phyloP scores from a whole-genome alignment of 2,888 invertebrate species.

The Anthoptus insignis region DNA sequence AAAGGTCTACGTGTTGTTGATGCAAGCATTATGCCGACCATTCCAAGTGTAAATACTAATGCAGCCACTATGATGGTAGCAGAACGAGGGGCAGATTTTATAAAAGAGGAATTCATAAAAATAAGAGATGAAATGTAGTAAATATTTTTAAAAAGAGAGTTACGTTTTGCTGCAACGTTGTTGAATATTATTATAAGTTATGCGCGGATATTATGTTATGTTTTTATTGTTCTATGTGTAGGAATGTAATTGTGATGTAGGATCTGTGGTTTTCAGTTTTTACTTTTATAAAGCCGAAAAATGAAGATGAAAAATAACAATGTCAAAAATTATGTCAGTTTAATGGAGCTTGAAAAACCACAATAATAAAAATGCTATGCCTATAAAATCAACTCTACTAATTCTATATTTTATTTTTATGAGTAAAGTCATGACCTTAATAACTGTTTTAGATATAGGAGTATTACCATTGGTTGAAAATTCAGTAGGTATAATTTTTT shows the following conservation, averaged over 20 bases:
- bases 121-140: constrained; percentile 68
- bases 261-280: no score
- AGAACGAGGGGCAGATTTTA: constrained; percentile 76
- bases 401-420: constrained; percentile 51
- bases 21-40: constrained; percentile 79
- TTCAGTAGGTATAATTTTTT: constrained; percentile 71
- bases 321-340: not conserved
- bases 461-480: constrained; percentile 61
- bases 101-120: constrained; percentile 62
- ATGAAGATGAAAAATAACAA: not conserved
- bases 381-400: constrained; percentile 43
- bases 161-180: no score
- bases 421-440: constrained; percentile 48
- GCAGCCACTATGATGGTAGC: constrained; percentile 81
- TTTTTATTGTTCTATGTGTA: no score
- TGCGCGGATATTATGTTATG: no score
- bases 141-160: no score
- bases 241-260: no score
- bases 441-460: constrained; percentile 69
- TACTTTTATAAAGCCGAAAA: no score
- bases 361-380: constrained; percentile 45
- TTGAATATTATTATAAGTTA: no score
- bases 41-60: constrained; percentile 76
- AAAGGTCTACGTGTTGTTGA: constrained; percentile 70
- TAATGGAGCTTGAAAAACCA: not conserved